A percentile compares a stretch with the other conserved stretches of the same genome.
Conservation (phyloP, 2,113 vertebrate species). For the Natator depressus region DNA sequence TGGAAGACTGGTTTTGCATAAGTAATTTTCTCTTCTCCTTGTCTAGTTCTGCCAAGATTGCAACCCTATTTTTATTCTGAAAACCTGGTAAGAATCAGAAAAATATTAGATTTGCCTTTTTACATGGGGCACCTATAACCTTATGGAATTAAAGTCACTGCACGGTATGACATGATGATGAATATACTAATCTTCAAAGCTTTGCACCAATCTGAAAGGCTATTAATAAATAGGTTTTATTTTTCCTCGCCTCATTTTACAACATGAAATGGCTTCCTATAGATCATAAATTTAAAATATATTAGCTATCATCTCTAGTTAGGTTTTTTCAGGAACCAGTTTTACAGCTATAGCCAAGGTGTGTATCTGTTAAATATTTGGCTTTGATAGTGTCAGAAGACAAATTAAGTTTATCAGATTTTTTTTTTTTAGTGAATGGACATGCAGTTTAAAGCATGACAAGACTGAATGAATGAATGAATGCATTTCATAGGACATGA, state of each 20-base stretch:
- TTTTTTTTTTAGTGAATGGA: background rate
- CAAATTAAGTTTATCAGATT: background rate
- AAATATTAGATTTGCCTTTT: conserved; percentile 57
- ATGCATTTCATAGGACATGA: accelerated
- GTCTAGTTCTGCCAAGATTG: conserved; percentile 96
- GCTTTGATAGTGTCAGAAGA: background rate
- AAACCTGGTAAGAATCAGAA: conserved; percentile 82
- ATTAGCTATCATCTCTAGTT: background rate
- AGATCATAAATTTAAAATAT: background rate
- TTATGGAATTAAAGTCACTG: conserved; percentile 20
- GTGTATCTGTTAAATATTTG: background rate
- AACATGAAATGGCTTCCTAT: conserved; percentile 33
- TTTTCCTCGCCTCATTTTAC: conserved; percentile 14
- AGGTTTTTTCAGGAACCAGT: background rate
- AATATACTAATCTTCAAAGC: conserved; percentile 36
- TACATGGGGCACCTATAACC: conserved; percentile 29
- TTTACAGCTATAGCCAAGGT: background rate
- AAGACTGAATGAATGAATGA: background rate
- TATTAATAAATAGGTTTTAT: conserved; percentile 5
- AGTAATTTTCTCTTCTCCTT: conserved; percentile 95
- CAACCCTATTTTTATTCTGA: conserved; percentile 94
- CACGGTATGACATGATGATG: conserved; percentile 20
- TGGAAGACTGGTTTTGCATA: conserved; percentile 91
- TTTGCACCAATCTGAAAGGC: background rate
- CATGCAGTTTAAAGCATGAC: background rate